Evolutionary conservation across 2,113 vertebrate species (phyloP), one percentile per base, ranked within the genome.

Genomic region (Carollia perspicillata): DNA sequence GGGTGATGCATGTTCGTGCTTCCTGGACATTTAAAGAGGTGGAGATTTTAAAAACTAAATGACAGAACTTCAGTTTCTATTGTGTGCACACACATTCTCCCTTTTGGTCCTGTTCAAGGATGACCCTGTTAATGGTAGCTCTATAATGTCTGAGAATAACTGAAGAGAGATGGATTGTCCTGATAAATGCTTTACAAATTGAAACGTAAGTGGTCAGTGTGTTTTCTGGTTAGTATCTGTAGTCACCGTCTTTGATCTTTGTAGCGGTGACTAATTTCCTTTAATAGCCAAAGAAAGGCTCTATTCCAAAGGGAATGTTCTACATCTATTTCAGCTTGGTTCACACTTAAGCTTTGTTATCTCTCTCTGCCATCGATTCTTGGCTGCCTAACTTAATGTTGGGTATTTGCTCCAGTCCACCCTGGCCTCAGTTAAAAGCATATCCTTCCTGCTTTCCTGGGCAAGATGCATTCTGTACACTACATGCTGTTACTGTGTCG

Each of bases 251-350:
- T 84, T 96, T 96, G 79, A 96, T 95, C 80, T 84, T 78, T 53
- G 74, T n/a, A 80, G 44, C 26, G 90, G 89, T 87, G 90, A 93
- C 75, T 95, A 95, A 97, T 95, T 94, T 79, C 47, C 40, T 93
- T 66, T 90, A 94, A 88, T 44, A 88, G 65, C 74, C 81, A 95
- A 40, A 84, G 49, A 83, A 89, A 79, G 47, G 71, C 51, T 92
- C 20, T 53, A 33, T 58, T 74, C 84, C 79, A 53, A 65, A 86
- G 63, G 47, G 13, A 92, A 77, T 94, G 58, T 84, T 92, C 22
- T 84, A 53, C 23, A 58, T 95, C 74, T 72, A 58, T 86, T 72
- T 93, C 58, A 93, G 40, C 49, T 37, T 80, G 47, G 28, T 71
- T 95, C 72, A 84, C 44, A 78, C 60, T 84, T 65, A 47, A 78